A percentile compares a stretch with the other conserved stretches of the same genome.
Evolutionary conservation across 2,113 vertebrate genomes (phyloP).

Genomic region (Balaenoptera acutorostrata): DNA sequence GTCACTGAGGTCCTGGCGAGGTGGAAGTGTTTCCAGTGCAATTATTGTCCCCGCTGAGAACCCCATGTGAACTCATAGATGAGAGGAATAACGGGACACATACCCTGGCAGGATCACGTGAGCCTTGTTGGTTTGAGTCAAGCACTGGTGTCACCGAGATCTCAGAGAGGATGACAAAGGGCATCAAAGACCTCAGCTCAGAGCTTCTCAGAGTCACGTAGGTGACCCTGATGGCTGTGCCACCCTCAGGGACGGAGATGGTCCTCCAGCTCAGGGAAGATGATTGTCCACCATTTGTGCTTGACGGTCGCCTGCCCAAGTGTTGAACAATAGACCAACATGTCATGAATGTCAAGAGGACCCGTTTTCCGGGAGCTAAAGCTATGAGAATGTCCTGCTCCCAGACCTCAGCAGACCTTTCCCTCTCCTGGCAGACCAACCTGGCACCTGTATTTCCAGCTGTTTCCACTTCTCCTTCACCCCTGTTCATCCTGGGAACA

Average conservation of each 20-base stretch:
- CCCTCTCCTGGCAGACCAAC: no score
- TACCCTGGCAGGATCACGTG: neutral
- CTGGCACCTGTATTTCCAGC: neutral
- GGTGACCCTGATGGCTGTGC: accelerated
- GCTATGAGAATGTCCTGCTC: neutral
- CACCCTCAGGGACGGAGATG: neutral
- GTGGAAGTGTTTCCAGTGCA: no score
- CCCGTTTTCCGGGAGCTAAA: neutral
- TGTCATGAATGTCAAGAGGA: accelerated
- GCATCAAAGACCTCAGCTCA: neutral
- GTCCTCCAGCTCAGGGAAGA: neutral
- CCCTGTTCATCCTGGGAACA: neutral
- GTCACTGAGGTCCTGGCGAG: neutral
- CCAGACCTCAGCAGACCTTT: neutral
- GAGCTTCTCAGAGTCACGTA: neutral
- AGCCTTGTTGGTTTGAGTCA: neutral
- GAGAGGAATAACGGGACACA: no score
- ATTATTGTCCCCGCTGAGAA: neutral
- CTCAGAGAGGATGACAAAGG: neutral
- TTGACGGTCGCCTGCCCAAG: no score
- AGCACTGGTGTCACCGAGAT: neutral
- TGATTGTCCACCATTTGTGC: accelerated
- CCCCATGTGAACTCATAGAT: neutral
- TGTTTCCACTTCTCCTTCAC: neutral
- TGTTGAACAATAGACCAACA: accelerated